These are phyloP conservation scores for Enteromius trimaculatus DNA, from an alignment of 2,797 vertebrate species.

Conservation along the genomic window DNA sequence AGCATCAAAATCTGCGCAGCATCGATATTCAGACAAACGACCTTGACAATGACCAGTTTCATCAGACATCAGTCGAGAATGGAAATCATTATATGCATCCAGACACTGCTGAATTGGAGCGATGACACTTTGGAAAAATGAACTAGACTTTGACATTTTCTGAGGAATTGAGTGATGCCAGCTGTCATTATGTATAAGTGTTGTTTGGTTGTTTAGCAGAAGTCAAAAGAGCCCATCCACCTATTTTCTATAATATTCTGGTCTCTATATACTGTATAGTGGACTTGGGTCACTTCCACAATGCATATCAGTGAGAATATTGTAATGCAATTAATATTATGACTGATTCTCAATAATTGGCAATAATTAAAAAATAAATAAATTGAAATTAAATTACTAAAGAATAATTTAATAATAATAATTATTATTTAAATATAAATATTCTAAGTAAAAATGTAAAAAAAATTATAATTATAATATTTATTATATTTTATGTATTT, in stretches of 20 bases:
- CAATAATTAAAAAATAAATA: too few relatives aligned
- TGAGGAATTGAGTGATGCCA: not conserved
- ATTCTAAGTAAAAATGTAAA: not conserved
- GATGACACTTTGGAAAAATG: not conserved
- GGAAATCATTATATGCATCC: not conserved
- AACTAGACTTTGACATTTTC: not conserved
- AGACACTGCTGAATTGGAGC: not conserved
- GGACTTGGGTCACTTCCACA: not conserved
- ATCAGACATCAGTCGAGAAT: not conserved
- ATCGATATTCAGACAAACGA: constrained; percentile 10
- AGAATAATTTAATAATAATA: too few relatives aligned
- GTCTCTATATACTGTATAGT: not conserved
- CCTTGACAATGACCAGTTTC: not conserved
- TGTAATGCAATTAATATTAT: too few relatives aligned
- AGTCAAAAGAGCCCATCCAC: not conserved
- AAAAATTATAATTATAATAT: not conserved
- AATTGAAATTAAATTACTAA: not conserved
- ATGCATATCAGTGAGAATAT: too few relatives aligned
- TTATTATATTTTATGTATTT: too few relatives aligned
- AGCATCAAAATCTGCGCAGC: not conserved
- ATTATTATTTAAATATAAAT: too few relatives aligned
- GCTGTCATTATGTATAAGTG: not conserved
- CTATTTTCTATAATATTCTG: not conserved
- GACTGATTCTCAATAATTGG: too few relatives aligned
- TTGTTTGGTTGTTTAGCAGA: not conserved